phyloP scores from a whole-genome alignment of 2,797 vertebrate genomes.

The Eospalax fontanierii region DNA sequence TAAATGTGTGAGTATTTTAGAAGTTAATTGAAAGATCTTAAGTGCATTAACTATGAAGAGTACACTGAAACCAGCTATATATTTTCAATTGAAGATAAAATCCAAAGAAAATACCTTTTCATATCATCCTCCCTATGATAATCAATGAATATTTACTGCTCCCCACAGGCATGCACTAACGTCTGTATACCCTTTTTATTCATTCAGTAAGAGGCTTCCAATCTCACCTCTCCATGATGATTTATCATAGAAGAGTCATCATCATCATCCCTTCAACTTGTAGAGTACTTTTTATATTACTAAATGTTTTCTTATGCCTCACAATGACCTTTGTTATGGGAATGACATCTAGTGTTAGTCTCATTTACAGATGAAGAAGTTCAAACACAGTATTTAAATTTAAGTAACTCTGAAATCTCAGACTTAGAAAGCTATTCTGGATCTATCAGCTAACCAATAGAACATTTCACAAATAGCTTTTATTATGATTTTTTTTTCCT shows the following conservation, averaged over 20 bases:
- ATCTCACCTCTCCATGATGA: neutral
- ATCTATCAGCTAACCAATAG: neutral
- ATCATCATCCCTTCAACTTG: neutral
- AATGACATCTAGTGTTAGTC: constrained; percentile 3
- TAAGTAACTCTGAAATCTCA: neutral
- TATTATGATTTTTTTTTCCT: neutral
- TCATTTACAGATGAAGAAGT: neutral
- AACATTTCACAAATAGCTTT: neutral
- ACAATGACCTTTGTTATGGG: neutral
- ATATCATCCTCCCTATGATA: constrained; percentile 51
- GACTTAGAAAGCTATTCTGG: neutral
- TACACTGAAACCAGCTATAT: constrained; percentile 42
- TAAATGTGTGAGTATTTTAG: constrained; percentile 78
- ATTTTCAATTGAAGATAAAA: constrained; percentile 74
- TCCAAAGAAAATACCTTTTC: constrained; percentile 69
- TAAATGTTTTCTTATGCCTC: constrained; percentile 18
- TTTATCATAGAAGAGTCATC: neutral
- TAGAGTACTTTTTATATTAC: constrained; percentile 23
- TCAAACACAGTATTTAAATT: constrained; percentile 31
- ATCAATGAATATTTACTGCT: constrained; percentile 59
- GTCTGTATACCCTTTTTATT: constrained; percentile 43
- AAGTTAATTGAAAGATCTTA: constrained; percentile 71
- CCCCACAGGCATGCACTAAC: neutral
- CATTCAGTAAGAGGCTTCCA: constrained; percentile 27
- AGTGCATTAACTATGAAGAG: constrained; percentile 66